A percentile compares a stretch with the other conserved stretches of the same genome.
Conservation (phyloP, 1,140 invertebrate genomes). For the Drosophila kohkoa region DNA sequence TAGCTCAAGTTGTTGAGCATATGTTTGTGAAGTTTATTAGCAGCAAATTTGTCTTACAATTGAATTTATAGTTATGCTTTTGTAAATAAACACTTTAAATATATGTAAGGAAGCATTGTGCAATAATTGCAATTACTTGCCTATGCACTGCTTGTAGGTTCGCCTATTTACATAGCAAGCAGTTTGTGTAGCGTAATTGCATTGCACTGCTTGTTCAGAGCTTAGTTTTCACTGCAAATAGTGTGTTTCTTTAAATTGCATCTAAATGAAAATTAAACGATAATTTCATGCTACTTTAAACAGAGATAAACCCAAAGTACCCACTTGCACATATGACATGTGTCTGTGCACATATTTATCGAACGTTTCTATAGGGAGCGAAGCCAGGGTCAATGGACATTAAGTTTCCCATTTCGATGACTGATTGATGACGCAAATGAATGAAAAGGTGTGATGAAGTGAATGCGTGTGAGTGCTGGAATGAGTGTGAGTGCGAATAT, state of each 20-base stretch:
- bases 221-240: neutral
- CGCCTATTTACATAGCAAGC: neutral
- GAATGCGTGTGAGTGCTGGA: constrained; percentile 46
- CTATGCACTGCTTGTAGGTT: neutral
- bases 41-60: neutral
- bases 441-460: constrained; percentile 62
- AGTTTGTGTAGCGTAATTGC: neutral
- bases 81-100: too few relatives aligned
- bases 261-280: neutral
- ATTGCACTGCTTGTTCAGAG: neutral
- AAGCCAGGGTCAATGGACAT: constrained; percentile 31
- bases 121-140: too few relatives aligned
- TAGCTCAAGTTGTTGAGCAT: constrained; percentile 3
- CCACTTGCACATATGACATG: constrained; percentile 19
- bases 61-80: too few relatives aligned
- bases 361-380: neutral
- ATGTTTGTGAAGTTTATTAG: constrained; percentile 3
- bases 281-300: neutral
- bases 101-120: neutral
- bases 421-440: constrained; percentile 76
- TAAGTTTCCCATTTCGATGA: constrained; percentile 61
- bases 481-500: constrained; percentile 15
- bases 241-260: neutral
- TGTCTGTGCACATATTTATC: constrained; percentile 1
- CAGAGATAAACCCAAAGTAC: neutral